Evolutionary conservation across 2,888 invertebrate species (phyloP).

Genomic region (Drosophila phalerata): DNA sequence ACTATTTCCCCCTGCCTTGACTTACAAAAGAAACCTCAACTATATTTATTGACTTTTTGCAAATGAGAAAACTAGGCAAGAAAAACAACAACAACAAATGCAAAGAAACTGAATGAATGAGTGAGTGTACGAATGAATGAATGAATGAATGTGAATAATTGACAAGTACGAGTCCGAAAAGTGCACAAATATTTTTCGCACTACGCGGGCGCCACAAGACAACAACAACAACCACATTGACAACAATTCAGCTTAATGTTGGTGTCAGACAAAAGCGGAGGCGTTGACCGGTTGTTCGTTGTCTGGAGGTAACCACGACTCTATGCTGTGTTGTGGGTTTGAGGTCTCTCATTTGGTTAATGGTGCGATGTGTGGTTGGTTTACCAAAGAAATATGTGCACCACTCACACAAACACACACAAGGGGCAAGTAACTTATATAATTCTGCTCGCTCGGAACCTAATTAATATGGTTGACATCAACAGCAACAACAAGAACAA

Average conservation of each 20-base stretch:
- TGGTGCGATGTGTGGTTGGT: not conserved
- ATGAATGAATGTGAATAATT: slow-evolving; percentile 59
- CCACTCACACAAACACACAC: not conserved
- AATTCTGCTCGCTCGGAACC: slow-evolving; percentile 44
- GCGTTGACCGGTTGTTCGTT: slow-evolving; percentile 31
- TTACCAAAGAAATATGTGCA: slow-evolving; percentile 36
- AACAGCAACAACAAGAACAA: slow-evolving; percentile 18
- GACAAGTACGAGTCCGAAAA: slow-evolving; percentile 54
- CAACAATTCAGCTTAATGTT: slow-evolving; percentile 40
- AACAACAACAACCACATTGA: slow-evolving; percentile 20
- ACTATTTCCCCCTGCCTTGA: not conserved
- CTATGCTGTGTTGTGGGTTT: slow-evolving; percentile 29
- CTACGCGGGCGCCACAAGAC: slow-evolving; percentile 30
- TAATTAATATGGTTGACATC: slow-evolving; percentile 63
- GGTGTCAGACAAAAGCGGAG: slow-evolving; percentile 43
- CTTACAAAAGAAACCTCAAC: slow-evolving; percentile 1
- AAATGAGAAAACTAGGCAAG: slow-evolving; percentile 57
- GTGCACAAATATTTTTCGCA: slow-evolving; percentile 46
- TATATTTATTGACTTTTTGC: slow-evolving; percentile 35
- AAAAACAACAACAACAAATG: slow-evolving; percentile 27
- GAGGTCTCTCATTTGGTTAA: slow-evolving; percentile 17
- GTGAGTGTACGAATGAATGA: slow-evolving; percentile 36
- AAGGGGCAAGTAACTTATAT: slow-evolving; percentile 46
- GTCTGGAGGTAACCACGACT: slow-evolving; percentile 36
- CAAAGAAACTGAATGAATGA: slow-evolving; percentile 33